A percentile compares a stretch with the other conserved stretches of the same genome.
Conservation (phyloP, 1,140 invertebrate genomes). For the Achatina immaculata region DNA sequence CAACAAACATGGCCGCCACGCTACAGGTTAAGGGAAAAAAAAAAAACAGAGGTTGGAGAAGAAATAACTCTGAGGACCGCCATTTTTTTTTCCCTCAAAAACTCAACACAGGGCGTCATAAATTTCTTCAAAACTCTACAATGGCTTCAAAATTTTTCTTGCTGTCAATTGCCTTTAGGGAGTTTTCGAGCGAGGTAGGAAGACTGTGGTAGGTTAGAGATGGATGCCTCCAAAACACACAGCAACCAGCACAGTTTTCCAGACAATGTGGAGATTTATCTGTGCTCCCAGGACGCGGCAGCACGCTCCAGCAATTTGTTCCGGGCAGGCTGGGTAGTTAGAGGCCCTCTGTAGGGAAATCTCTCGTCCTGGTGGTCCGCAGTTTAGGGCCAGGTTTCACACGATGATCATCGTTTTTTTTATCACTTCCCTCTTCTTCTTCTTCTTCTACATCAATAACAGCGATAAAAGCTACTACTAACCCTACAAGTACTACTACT, state of each 20-base stretch:
- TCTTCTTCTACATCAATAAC: no score
- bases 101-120: neutral
- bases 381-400: no score
- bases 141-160: neutral
- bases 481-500: no score
- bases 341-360: no score
- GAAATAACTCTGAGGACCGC: neutral
- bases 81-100: neutral
- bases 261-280: neutral
- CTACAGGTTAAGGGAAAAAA: neutral
- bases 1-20: neutral
- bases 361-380: no score
- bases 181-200: no score
- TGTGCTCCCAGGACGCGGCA: neutral
- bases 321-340: neutral
- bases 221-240: neutral
- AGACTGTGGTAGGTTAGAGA: neutral
- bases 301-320: neutral
- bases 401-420: no score
- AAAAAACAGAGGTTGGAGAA: neutral
- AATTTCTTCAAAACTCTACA: neutral
- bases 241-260: neutral
- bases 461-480: no score
- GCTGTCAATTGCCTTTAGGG: neutral
- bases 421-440: no score